A percentile compares a stretch with the other conserved stretches of the same genome.
Evolutionary conservation across 2,797 vertebrate genomes (phyloP).

Genomic region (Passerculus sandwichensis): DNA sequence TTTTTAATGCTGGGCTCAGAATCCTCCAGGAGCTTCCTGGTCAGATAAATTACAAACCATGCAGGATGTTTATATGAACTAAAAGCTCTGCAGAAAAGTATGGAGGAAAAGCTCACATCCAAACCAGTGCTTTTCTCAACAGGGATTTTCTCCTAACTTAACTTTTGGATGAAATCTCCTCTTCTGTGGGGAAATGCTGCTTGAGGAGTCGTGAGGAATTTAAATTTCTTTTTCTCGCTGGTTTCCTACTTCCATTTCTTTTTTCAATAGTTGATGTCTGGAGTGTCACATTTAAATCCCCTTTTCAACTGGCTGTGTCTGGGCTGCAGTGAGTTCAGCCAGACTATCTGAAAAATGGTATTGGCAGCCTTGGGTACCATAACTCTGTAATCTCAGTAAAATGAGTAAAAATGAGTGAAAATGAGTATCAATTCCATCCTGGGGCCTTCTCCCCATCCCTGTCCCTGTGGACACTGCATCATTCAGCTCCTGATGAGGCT

Average conservation of each 20-base stretch:
- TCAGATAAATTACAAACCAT: background rate
- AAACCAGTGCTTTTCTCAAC: background rate
- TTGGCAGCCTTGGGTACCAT: accelerated
- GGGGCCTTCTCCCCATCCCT: background rate
- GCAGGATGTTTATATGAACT: background rate
- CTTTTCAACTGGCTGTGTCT: background rate
- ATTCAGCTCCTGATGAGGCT: background rate
- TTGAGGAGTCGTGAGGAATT: constrained; percentile 10
- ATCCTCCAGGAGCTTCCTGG: background rate
- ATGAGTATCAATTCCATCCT: background rate
- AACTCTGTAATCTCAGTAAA: background rate
- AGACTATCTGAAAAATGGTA: background rate
- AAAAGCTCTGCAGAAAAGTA: constrained; percentile 20
- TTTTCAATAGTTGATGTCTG: constrained; percentile 5
- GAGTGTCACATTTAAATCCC: constrained; percentile 11
- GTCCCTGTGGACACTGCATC: background rate
- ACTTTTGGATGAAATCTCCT: constrained; percentile 1
- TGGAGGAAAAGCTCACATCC: background rate
- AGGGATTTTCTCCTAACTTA: constrained; percentile 12
- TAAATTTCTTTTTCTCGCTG: background rate
- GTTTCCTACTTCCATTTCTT: constrained; percentile 10
- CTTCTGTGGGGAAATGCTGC: background rate
- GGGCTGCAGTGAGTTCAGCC: background rate
- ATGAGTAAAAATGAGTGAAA: background rate
- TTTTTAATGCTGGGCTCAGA: background rate